phyloP scores from a whole-genome alignment of 2,797 vertebrate genomes.

The Lithobates sylvaticus region DNA sequence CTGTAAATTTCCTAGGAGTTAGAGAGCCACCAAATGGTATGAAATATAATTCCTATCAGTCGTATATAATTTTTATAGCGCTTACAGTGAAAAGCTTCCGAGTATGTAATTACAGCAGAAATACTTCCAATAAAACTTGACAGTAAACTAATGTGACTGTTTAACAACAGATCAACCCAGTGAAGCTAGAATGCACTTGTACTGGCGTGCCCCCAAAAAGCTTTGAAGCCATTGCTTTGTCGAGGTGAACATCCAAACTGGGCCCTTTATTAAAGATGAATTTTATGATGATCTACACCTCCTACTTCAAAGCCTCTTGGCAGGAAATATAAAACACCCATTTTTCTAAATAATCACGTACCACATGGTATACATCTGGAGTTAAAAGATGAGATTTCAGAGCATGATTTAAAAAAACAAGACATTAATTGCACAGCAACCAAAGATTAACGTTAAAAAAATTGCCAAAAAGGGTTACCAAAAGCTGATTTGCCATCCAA shows the following conservation, averaged over 20 bases:
- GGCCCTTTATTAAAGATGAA: conserved; percentile 13
- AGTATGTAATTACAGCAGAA: conserved; percentile 52
- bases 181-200: conserved; percentile 10
- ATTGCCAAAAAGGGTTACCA: too few relatives aligned
- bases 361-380: background rate
- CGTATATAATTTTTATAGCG: background rate
- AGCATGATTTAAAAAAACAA: too few relatives aligned
- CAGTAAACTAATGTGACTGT: conserved; percentile 45
- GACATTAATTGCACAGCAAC: too few relatives aligned
- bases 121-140: conserved; percentile 49
- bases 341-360: background rate
- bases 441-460: too few relatives aligned
- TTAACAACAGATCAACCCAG: conserved; percentile 50
- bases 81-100: conserved; percentile 44
- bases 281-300: conserved; percentile 26
- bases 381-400: too few relatives aligned
- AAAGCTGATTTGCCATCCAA: too few relatives aligned
- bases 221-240: conserved; percentile 20
- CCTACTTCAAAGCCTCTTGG: conserved; percentile 14
- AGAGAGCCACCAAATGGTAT: too few relatives aligned
- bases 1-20: too few relatives aligned
- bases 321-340: background rate
- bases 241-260: conserved; percentile 1
- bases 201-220: conserved; percentile 30
- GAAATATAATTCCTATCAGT: too few relatives aligned